Evolutionary conservation across 2,113 vertebrate species (phyloP).

Genomic region (Eupsittula cactorum): DNA sequence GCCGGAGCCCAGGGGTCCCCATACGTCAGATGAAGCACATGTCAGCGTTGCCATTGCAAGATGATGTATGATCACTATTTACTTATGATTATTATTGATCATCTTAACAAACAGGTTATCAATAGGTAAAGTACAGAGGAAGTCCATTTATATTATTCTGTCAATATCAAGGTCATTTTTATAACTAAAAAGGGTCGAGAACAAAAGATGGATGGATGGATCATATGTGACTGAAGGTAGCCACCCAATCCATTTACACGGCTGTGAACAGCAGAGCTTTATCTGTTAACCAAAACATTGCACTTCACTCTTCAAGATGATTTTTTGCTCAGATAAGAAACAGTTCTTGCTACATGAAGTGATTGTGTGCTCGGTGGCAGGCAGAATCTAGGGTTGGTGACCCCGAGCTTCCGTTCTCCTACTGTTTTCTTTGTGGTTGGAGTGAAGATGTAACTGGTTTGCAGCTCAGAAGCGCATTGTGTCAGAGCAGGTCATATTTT

Average conservation of each 20-base stretch:
- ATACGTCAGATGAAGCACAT: conserved; percentile 40
- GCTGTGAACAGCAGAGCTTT: not conserved
- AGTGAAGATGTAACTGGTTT: not conserved
- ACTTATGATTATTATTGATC: conserved; percentile 89
- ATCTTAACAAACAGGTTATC: conserved; percentile 82
- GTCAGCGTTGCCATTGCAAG: conserved; percentile 39
- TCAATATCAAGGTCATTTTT: conserved; percentile 84
- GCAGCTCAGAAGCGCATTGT: not conserved
- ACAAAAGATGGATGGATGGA: conserved; percentile 67
- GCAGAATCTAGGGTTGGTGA: not conserved
- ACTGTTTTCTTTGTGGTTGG: not conserved
- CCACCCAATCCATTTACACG: conserved; percentile 33
- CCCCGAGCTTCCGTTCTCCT: not conserved
- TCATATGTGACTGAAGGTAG: conserved; percentile 57
- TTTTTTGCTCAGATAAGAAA: conserved; percentile 28
- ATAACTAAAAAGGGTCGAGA: conserved; percentile 77
- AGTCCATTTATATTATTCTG: conserved; percentile 80
- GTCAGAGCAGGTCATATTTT: not conserved
- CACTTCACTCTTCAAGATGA: conserved; percentile 22
- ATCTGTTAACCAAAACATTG: conserved; percentile 18
- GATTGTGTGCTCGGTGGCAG: not conserved
- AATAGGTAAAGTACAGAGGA: conserved; percentile 78
- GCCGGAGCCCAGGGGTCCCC: not conserved
- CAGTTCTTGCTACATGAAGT: not conserved
- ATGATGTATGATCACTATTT: conserved; percentile 76